phyloP scores from a whole-genome alignment of 2,797 vertebrate genomes.

The Tarsius wallacei region DNA sequence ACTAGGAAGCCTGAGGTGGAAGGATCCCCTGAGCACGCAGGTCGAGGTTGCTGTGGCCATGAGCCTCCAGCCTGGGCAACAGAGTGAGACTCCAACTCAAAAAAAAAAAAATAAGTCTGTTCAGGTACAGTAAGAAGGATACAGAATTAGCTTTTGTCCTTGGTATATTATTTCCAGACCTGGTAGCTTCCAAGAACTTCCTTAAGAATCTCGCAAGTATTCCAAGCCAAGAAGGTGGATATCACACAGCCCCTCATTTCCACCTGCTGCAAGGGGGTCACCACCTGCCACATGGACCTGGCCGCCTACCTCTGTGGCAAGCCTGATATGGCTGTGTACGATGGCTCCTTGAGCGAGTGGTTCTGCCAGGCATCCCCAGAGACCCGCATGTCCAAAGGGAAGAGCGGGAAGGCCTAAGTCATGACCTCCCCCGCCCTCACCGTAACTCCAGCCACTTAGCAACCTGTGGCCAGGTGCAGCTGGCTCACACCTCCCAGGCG shows the following conservation, averaged over 20 bases:
- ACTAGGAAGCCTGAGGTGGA: no score
- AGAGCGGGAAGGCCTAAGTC: slow-evolving; percentile 86
- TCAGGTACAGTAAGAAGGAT: background rate
- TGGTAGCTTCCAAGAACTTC: background rate
- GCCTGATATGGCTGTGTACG: slow-evolving; percentile 94
- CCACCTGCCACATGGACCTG: slow-evolving; percentile 95
- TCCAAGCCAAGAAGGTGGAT: slow-evolving; percentile 94
- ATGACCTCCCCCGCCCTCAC: no score
- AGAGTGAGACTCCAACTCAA: no score
- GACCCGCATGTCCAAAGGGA: slow-evolving; percentile 92
- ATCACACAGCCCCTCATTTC: slow-evolving; percentile 93
- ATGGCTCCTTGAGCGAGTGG: slow-evolving; percentile 98
- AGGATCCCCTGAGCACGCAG: no score
- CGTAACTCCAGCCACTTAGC: background rate
- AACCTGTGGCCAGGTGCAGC: background rate
- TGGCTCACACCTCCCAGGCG: background rate
- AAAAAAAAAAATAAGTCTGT: background rate
- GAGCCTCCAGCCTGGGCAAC: no score
- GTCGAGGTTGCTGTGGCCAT: no score
- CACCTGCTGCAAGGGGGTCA: slow-evolving; percentile 96
- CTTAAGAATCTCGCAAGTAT: slow-evolving; percentile 78
- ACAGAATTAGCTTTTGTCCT: background rate
- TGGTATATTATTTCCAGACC: background rate
- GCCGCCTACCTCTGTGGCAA: slow-evolving; percentile 96
- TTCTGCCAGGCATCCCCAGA: slow-evolving; percentile 93